A percentile compares a stretch with the other conserved stretches of the same genome.
Conservation (phyloP, 2,888 invertebrate genomes). For the Himalopsyche japonica region DNA sequence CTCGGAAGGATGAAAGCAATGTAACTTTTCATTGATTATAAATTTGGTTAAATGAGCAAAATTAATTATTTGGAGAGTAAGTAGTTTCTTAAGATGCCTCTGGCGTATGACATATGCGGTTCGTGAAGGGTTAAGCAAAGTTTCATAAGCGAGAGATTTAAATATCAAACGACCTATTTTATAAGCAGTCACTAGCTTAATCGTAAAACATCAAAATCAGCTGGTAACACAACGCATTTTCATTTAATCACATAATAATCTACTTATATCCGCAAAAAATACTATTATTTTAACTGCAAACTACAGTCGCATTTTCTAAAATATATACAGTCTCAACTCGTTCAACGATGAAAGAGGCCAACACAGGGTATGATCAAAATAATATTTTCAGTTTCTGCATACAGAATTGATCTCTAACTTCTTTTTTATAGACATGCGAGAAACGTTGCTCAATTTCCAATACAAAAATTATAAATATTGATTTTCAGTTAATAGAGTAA, state of each 20-base stretch:
- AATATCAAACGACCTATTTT: background rate
- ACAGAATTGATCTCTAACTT: no score
- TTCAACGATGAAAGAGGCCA: no score
- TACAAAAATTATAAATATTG: no score
- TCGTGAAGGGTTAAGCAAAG: background rate
- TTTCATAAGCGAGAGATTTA: background rate
- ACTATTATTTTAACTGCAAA: background rate
- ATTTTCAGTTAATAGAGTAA: no score
- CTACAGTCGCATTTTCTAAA: background rate
- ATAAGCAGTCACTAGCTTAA: background rate
- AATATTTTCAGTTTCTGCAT: no score
- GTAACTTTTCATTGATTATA: background rate
- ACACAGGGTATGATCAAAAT: no score
- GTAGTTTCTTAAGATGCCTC: background rate
- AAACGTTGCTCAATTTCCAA: no score
- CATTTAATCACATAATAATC: no score
- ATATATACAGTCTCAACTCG: no score
- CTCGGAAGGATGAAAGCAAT: background rate
- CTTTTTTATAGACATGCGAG: no score
- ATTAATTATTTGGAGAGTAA: background rate
- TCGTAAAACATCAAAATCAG: background rate
- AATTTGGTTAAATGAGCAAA: background rate
- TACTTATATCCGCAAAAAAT: no score
- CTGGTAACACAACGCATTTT: background rate
- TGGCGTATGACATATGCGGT: background rate